Percentiles rank a stretch among this genome's conserved stretches.
These are phyloP conservation scores for Diadumene lineata DNA, from an alignment of 92 coral and sea anemone species.

Conservation along the genomic window DNA sequence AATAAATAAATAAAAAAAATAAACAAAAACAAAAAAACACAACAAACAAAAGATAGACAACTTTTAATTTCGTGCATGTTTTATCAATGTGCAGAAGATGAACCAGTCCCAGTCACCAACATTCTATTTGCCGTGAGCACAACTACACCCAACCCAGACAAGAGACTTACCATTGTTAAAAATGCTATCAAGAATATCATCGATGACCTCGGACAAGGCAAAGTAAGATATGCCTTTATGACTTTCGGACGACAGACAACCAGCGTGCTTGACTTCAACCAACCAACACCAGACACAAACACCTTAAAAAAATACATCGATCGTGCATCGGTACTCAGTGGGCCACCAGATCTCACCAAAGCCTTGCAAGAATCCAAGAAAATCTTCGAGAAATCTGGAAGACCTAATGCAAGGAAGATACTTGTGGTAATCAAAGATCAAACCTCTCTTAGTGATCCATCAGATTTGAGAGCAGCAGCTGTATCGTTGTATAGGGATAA, in stretches of 20 bases:
- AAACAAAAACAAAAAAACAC: neutral
- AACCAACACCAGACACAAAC: slow-evolving; percentile 23
- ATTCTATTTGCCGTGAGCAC: slow-evolving; percentile 66
- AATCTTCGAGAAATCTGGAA: slow-evolving; percentile 62
- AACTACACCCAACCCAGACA: slow-evolving; percentile 11
- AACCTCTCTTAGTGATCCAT: slow-evolving; percentile 15
- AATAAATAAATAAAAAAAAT: no score
- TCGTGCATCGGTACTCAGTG: slow-evolving; percentile 41
- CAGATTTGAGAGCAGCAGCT: slow-evolving; percentile 48
- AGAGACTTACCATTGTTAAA: slow-evolving; percentile 39
- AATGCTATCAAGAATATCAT: slow-evolving; percentile 57
- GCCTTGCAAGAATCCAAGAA: slow-evolving; percentile 62
- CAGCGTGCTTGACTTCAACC: slow-evolving; percentile 41
- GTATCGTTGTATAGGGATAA: slow-evolving; percentile 52
- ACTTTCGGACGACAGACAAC: slow-evolving; percentile 53
- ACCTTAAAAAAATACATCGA: slow-evolving; percentile 43
- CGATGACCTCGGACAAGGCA: slow-evolving; percentile 62
- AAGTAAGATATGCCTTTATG: slow-evolving; percentile 60
- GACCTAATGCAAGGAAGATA: slow-evolving; percentile 69
- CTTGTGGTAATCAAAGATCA: slow-evolving; percentile 61
- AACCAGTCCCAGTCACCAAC: slow-evolving; percentile 54
- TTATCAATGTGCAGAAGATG: slow-evolving; percentile 28
- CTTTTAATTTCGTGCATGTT: no score
- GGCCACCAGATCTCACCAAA: slow-evolving; percentile 56
- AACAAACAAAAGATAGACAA: neutral